Conservation (phyloP, 2,797 vertebrate genomes). For the Poliocrania exsul region DNA sequence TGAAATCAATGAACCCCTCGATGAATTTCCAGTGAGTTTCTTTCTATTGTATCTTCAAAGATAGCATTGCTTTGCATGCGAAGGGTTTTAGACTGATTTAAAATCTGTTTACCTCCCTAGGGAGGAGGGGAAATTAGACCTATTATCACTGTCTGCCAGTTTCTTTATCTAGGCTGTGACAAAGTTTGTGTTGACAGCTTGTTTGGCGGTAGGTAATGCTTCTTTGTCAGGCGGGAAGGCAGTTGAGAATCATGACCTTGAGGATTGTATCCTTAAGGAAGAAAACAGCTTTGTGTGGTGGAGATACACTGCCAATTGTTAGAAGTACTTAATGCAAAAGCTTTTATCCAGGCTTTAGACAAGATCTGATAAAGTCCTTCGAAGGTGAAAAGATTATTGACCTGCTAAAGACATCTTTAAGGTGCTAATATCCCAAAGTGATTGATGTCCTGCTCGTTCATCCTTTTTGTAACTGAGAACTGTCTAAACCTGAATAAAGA, state of each 20-base stretch:
- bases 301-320: conserved; percentile 88
- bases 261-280: conserved; percentile 87
- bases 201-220: conserved; percentile 89
- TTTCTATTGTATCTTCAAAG: conserved; percentile 79
- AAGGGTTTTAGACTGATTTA: conserved; percentile 79
- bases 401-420: conserved; percentile 95
- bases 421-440: conserved; percentile 88
- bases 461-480: conserved; percentile 86
- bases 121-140: conserved; percentile 84
- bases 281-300: conserved; percentile 90
- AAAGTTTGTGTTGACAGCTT: conserved; percentile 97
- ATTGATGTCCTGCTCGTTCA: conserved; percentile 94
- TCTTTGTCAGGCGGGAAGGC: conserved; percentile 85
- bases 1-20: conserved; percentile 93
- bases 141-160: conserved; percentile 92
- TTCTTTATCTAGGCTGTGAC: conserved; percentile 93
- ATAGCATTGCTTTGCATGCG: conserved; percentile 79
- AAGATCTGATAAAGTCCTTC: conserved; percentile 97
- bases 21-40: conserved; percentile 95
- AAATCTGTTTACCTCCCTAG: conserved; percentile 86
- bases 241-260: conserved; percentile 90
- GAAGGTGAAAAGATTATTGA: conserved; percentile 99
- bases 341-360: conserved; percentile 92
- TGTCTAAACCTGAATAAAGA: conserved; percentile 84
- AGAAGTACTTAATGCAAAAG: conserved; percentile 90